Base-by-base conservation (phyloP, 2,888 invertebrate genomes). In the Alcis repandata region DNA sequence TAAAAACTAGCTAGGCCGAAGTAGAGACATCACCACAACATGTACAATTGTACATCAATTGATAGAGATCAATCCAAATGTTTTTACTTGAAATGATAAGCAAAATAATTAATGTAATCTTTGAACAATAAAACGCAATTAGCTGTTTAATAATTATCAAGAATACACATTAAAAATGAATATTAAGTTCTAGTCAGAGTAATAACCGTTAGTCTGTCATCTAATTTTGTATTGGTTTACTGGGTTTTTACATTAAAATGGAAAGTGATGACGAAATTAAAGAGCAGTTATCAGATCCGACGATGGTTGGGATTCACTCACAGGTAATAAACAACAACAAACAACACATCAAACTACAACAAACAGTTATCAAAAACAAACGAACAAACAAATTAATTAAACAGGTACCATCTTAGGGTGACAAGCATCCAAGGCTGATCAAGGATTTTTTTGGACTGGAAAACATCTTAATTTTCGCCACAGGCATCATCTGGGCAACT, bases 91-190 rank as follows among this genome's bases (percentile, higher is more conserved):
- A 20, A 45, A 20, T 11, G 57, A 63, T 53, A 58, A 63, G 43
- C 41, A 51, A 27, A 27, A 10, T 36, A 52, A 43, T 48, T 32
- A 48, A 43, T 57, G 6, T 40, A 8, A 53, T 62, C 49, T 62
- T 4, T 13, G 13, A 43, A 59, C 62, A 59, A 51, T 38, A 46
- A 46, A 63, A 59, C 7, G 53, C 49, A 58, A 69, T 65, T 67
- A 63, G 43, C 27, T 20, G 7, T 43, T 61, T 19, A 41, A 17
- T 57, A 17, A 33, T 61, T 49, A 70, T 59, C 63, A 54, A 13
- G 20, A 13, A 52, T 7, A 32, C 22, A 60, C 22, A 60, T 36
- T 33, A 27, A 33, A 56, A 49, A 22, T 40, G 3, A 48, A 20
- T 41, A 3, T 15, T 43, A 19, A 1, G n/a, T n/a, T n/a, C n/a